Percentiles rank a stretch among this genome's conserved stretches.
Evolutionary conservation across 2,113 vertebrate genomes (phyloP).

Genomic region (Ariopsis seemanni): DNA sequence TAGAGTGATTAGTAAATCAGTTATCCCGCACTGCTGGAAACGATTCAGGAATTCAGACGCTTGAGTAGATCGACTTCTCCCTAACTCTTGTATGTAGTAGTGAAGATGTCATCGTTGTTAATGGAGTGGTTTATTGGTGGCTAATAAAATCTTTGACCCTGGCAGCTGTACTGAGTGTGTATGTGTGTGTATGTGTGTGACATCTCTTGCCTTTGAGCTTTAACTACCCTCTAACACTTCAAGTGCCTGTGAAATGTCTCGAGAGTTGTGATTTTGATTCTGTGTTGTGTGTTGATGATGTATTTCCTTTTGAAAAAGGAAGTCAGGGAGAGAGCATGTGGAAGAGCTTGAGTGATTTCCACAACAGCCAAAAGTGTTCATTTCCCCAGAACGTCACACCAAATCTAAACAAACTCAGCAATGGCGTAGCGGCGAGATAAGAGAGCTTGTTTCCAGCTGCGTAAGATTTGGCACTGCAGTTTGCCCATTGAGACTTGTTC

Average conservation of each 20-base stretch:
- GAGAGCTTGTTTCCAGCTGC: neutral
- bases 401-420: neutral
- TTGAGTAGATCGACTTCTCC: neutral
- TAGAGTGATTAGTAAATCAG: neutral
- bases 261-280: neutral
- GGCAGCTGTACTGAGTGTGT: neutral
- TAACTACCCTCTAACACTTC: constrained; percentile 71
- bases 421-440: neutral
- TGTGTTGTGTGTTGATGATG: neutral
- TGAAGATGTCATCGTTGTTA: constrained; percentile 47
- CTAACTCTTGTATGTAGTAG: neutral
- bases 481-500: neutral
- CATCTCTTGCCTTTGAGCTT: constrained; percentile 62
- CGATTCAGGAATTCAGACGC: neutral
- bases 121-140: constrained; percentile 45
- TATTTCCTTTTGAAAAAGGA: neutral
- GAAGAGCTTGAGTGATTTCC: neutral
- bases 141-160: constrained; percentile 55
- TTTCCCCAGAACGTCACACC: neutral
- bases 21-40: neutral
- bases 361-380: neutral
- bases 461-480: neutral
- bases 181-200: neutral
- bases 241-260: neutral
- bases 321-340: neutral